Evolutionary conservation across 2,113 vertebrate genomes (phyloP), one percentile per base, ranked within the genome.

Genomic region (Lates calcarifer): DNA sequence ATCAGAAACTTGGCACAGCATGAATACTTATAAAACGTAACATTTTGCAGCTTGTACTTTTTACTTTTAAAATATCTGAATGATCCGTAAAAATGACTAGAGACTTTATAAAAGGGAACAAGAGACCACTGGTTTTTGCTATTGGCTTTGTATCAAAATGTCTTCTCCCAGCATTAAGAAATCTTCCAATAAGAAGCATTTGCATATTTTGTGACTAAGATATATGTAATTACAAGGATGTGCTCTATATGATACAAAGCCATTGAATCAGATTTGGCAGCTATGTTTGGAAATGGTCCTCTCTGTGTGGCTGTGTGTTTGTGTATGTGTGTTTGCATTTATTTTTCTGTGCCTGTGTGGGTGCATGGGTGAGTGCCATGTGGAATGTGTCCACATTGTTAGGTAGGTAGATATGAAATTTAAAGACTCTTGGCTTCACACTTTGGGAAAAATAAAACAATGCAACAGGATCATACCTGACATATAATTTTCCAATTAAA

Each of bases 1-100:
- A 91, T 88, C 87, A 81, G 83, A 91, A 92, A 89, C 89, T 82
- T 91, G 93, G 90, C 90, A 87, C 89, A 85, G 80, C 89, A 76
- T 91, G 86, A 91, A 91, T 88, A 84, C 82, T 79, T 84, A 85
- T 77, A 85, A 91, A 91, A 89, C 2, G 76, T 78, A 80, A 73
- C 84, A 75, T 85, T 89, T 87, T 85, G 74, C 74, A 71, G 83
- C 87, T 84, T 89, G 86, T 90, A 79, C 88, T 87, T 87, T 77
- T 72, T 90, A 79, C 88, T 87, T 87, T 77, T 72, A 91, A 86
- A 84, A 89, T 87, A 89, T 89, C 77, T 87, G 87, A 92, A 90
- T 89, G 89, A 92, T 91, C 84, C 26, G 22, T 79, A 84, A 87
- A 92, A 87, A 88, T 68, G 88, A 91, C 81, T 56, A 43, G 24